Percentiles rank a stretch among this genome's conserved stretches.
Evolutionary conservation across 64 coral and sea anemone species (phyloP).

Genomic region (Stichodactyla mertensii): DNA sequence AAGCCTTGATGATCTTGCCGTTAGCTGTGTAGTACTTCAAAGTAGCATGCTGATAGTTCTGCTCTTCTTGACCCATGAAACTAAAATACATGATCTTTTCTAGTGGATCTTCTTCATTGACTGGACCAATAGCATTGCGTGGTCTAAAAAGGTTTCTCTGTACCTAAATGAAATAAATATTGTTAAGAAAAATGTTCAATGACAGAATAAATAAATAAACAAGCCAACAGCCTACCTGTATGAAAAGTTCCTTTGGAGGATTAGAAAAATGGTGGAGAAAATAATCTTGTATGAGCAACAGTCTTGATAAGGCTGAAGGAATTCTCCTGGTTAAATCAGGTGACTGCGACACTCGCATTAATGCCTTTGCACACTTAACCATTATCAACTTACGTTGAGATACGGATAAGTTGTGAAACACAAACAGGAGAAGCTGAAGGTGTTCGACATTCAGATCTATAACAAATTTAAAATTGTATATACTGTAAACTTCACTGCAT

Average conservation of each 20-base stretch:
- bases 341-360: slow-evolving; percentile 50
- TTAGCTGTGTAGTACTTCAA: slow-evolving; percentile 46
- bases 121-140: slow-evolving; percentile 18
- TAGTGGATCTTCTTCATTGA: slow-evolving; percentile 10
- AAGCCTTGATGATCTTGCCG: slow-evolving; percentile 23
- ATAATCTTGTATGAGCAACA: slow-evolving; percentile 77
- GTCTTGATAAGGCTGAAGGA: slow-evolving; percentile 35
- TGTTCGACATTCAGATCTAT: slow-evolving; percentile 93
- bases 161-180: neutral
- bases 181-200: neutral
- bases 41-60: slow-evolving; percentile 27
- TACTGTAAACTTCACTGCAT: too few species aligned
- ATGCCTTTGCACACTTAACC: slow-evolving; percentile 46
- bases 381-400: slow-evolving; percentile 52
- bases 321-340: slow-evolving; percentile 22
- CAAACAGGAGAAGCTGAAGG: slow-evolving; percentile 82
- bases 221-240: slow-evolving; percentile 51
- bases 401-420: slow-evolving; percentile 90
- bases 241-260: slow-evolving; percentile 81
- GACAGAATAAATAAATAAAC: neutral
- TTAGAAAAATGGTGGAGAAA: slow-evolving; percentile 84
- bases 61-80: slow-evolving; percentile 44
- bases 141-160: slow-evolving; percentile 53
- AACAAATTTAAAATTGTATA: too few species aligned
- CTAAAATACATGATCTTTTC: slow-evolving; percentile 51